These are phyloP conservation scores for Melanchra persicariae DNA, from an alignment of 2,888 invertebrate genomes.

Conservation along the genomic window DNA sequence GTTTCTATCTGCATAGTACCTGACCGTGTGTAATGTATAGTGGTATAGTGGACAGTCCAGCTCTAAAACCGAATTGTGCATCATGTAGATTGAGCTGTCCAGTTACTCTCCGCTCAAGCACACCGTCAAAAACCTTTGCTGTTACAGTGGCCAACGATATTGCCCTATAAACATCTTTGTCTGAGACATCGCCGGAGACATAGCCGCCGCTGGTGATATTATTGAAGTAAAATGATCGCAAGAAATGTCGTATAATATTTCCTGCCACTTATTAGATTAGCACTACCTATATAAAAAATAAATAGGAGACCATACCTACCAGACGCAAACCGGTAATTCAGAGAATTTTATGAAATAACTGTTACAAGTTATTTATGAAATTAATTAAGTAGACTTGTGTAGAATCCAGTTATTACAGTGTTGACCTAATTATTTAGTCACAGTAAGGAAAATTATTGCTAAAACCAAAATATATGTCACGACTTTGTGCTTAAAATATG, in stretches of 20 bases:
- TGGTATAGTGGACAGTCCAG: too few relatives aligned
- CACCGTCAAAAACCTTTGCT: too few relatives aligned
- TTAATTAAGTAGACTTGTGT: neutral
- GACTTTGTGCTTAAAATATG: neutral
- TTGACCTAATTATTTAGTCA: neutral
- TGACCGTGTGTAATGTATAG: too few relatives aligned
- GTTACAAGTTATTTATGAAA: neutral
- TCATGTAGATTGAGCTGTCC: too few relatives aligned
- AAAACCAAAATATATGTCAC: neutral
- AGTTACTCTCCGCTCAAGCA: too few relatives aligned
- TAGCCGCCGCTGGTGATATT: too few relatives aligned
- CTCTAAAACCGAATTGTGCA: too few relatives aligned
- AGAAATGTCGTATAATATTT: constrained; percentile 9
- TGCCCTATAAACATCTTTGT: too few relatives aligned
- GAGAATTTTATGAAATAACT: constrained; percentile 8
- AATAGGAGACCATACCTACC: neutral
- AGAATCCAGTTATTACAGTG: neutral
- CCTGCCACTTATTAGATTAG: constrained; percentile 8
- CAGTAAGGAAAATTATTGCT: neutral
- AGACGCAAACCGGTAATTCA: constrained; percentile 13
- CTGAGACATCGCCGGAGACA: too few relatives aligned
- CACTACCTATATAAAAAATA: neutral
- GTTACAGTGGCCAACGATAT: too few relatives aligned
- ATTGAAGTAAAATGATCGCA: neutral
- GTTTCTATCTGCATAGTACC: too few relatives aligned